phyloP scores from a whole-genome alignment of 2,113 vertebrate genomes.

The Muntiacus reevesi region DNA sequence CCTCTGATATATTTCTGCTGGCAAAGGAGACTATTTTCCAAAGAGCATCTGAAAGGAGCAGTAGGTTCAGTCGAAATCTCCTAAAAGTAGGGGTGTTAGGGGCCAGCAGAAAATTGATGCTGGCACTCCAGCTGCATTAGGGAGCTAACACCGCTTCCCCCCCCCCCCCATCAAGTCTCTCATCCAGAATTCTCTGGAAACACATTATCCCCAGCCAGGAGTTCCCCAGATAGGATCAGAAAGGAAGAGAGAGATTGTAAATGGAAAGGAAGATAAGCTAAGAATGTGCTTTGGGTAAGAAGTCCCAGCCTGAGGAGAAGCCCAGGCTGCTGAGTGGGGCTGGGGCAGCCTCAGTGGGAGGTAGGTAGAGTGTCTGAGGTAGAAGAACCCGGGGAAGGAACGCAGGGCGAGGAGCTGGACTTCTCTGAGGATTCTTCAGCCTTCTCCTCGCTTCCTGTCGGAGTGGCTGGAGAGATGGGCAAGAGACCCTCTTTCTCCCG shows the following conservation, averaged over 20 bases:
- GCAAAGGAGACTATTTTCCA: slow-evolving; percentile 6
- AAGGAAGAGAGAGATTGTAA: slow-evolving; percentile 52
- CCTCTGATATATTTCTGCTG: slow-evolving; percentile 26
- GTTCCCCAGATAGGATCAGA: slow-evolving; percentile 58
- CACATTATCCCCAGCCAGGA: slow-evolving; percentile 22
- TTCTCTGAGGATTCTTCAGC: slow-evolving; percentile 92
- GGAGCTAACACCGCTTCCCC: not conserved
- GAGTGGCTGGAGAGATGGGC: slow-evolving; percentile 85
- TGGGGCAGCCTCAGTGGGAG: slow-evolving; percentile 82
- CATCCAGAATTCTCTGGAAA: slow-evolving; percentile 56
- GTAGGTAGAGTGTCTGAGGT: slow-evolving; percentile 87
- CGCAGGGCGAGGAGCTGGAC: slow-evolving; percentile 90
- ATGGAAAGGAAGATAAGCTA: slow-evolving; percentile 66
- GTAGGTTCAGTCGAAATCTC: not conserved
- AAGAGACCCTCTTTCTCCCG: slow-evolving; percentile 95
- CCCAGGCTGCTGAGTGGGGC: not conserved
- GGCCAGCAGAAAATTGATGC: slow-evolving; percentile 5
- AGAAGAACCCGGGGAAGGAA: slow-evolving; percentile 91
- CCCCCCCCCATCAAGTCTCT: not conserved
- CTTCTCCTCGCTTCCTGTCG: slow-evolving; percentile 88
- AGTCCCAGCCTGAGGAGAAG: not conserved
- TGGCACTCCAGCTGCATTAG: slow-evolving; percentile 6
- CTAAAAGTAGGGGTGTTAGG: not conserved
- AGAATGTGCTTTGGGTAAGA: slow-evolving; percentile 69
- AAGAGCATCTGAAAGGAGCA: slow-evolving; percentile 43